These are phyloP conservation scores for Yponomeuta plumbellus DNA, from an alignment of 2,888 invertebrate genomes.

Conservation along the genomic window DNA sequence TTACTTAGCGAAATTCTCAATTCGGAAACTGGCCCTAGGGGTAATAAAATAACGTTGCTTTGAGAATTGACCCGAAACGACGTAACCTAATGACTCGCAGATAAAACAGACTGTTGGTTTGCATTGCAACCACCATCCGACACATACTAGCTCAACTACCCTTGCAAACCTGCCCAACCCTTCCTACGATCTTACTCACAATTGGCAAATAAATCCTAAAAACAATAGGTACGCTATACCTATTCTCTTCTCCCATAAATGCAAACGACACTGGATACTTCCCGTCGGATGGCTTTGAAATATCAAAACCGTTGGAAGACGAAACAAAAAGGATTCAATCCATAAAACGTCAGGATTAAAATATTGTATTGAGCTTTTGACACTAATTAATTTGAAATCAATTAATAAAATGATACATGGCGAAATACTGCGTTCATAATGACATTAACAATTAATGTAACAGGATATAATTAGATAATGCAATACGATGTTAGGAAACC, in stretches of 20 bases:
- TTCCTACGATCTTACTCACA: not conserved
- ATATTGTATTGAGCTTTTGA: slow-evolving; percentile 65
- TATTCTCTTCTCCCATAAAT: slow-evolving; percentile 8
- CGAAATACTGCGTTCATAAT: not conserved
- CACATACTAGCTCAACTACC: not conserved
- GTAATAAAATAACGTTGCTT: not conserved
- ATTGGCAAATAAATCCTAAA: not conserved
- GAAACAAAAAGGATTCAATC: slow-evolving; percentile 19
- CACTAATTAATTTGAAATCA: slow-evolving; percentile 49
- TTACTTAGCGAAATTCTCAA: too few species aligned
- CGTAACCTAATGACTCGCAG: not conserved
- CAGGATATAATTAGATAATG: not conserved
- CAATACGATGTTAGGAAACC: slow-evolving; percentile 7
- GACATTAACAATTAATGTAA: slow-evolving; percentile 2
- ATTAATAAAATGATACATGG: slow-evolving; percentile 12
- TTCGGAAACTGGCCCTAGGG: too few species aligned
- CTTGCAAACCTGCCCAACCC: not conserved
- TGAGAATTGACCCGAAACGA: not conserved
- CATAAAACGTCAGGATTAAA: slow-evolving; percentile 15
- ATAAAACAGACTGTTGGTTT: not conserved
- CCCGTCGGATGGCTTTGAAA: slow-evolving; percentile 12
- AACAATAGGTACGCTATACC: not conserved
- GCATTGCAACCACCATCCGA: not conserved
- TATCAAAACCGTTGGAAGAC: slow-evolving; percentile 25
- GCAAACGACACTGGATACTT: slow-evolving; percentile 15